Evolutionary conservation across 2,113 vertebrate genomes (phyloP).

Genomic region (Ibidorhyncha struthersii): DNA sequence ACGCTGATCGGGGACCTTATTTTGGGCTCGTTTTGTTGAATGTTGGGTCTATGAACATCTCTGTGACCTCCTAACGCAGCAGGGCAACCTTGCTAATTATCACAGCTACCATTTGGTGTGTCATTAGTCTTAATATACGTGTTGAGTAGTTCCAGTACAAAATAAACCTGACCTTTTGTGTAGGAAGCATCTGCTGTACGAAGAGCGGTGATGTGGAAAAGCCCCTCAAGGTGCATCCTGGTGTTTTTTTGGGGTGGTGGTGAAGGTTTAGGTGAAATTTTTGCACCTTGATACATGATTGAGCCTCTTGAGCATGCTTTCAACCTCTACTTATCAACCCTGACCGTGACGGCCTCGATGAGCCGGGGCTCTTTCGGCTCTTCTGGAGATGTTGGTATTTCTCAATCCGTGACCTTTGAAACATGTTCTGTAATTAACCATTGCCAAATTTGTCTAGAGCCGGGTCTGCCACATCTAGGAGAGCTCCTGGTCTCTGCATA

Average conservation of each 20-base stretch:
- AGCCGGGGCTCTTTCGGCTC: not conserved
- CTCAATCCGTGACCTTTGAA: not conserved
- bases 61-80: not conserved
- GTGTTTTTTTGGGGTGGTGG: not conserved
- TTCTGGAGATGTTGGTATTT: not conserved
- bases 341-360: not conserved
- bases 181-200: fast-evolving
- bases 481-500: not conserved
- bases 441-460: not conserved
- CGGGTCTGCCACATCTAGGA: fast-evolving
- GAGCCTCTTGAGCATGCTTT: not conserved
- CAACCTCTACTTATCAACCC: not conserved
- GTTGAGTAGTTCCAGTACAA: not conserved
- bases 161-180: not conserved
- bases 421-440: fast-evolving
- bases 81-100: not conserved
- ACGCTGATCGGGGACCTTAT: fast-evolving
- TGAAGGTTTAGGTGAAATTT: not conserved
- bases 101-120: not conserved
- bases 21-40: fast-evolving
- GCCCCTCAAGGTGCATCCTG: not conserved
- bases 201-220: not conserved
- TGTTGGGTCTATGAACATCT: not conserved
- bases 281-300: too few species aligned
- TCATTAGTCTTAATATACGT: not conserved